Conservation (phyloP, 1,140 invertebrate species). For the Drepana arcuata region DNA sequence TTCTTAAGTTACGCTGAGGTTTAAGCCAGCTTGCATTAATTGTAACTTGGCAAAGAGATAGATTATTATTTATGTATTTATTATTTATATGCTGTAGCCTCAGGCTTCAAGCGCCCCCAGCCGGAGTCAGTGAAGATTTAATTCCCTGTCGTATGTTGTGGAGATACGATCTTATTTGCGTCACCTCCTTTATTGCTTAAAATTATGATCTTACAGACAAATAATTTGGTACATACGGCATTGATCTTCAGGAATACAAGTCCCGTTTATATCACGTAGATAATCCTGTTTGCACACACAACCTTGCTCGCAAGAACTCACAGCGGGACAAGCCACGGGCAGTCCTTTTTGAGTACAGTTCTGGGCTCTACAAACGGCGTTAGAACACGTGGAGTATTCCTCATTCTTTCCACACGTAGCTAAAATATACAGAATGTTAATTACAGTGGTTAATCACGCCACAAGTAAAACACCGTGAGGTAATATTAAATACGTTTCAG, state of each 20-base stretch:
- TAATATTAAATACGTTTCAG: not conserved
- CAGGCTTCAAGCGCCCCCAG: no score
- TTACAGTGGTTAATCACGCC: not conserved
- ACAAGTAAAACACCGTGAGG: not conserved
- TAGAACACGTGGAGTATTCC: not conserved
- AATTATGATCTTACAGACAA: no score
- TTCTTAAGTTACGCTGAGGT: not conserved
- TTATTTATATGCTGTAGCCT: no score
- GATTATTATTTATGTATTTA: no score
- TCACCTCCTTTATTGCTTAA: no score
- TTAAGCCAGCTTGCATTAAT: no score
- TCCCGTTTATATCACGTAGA: not conserved
- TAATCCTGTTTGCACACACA: not conserved
- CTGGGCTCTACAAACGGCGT: not conserved
- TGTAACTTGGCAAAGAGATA: no score
- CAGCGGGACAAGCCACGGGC: not conserved
- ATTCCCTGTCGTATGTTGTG: no score
- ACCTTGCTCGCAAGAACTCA: not conserved
- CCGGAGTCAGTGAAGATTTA: no score
- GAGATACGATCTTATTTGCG: no score
- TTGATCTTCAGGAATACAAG: not conserved
- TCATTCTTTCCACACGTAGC: not conserved
- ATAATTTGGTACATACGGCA: no score
- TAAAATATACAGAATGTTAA: not conserved
- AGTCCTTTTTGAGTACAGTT: not conserved